Base-by-base conservation (phyloP, 2,888 invertebrate genomes). In the Oxystoma pomonae region DNA sequence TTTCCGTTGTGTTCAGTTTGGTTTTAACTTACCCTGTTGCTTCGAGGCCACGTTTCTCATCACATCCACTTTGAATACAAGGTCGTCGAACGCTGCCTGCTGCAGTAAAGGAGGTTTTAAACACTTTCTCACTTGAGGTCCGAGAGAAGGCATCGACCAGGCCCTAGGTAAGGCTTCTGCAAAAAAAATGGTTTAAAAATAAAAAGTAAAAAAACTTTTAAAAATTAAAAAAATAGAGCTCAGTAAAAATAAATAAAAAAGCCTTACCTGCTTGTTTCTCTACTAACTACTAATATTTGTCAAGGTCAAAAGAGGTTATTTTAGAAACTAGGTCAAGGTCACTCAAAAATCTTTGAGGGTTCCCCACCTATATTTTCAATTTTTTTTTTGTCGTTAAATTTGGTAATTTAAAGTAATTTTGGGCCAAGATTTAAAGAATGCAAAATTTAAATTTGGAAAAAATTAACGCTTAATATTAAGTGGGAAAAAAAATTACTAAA, bases 21-120 rank as follows among this genome's bases (percentile, higher is more conserved):
- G n/a, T n/a, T 35, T 7, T 12, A 12, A 35, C 35, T 12, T 35
- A 16, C 53, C 53, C 7, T 66, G 62, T 72, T 76, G 83, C 52
- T 88, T 83, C 17, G 87, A 84, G 52, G 88, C 87, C 68, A 92
- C 87, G 76, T 92, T 92, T 58, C 93, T 82, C 84, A 90, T 90
- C 56, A 93, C 89, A 80, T 95, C 94, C 69, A 94, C 88, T 62
- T 89, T 86, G 81, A 92, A 94, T 16, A 87, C 79, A 71, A 87
- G 86, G 78, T 91, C 90, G 79, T 93, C 93, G 81, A 94, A 92
- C 53, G 92, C 90, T 55, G 93, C 93, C 78, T 93, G 92, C 77
- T 94, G 94, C 59, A 94, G 82, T 70, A 91, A 82, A 1, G 94
- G 94, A 20, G 93, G 90, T 74, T 90, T 89, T 62, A 94, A 84